A percentile compares a stretch with the other conserved stretches of the same genome.
phyloP scores from a whole-genome alignment of 2,113 vertebrate species.

The Notarius lentiginosus region DNA sequence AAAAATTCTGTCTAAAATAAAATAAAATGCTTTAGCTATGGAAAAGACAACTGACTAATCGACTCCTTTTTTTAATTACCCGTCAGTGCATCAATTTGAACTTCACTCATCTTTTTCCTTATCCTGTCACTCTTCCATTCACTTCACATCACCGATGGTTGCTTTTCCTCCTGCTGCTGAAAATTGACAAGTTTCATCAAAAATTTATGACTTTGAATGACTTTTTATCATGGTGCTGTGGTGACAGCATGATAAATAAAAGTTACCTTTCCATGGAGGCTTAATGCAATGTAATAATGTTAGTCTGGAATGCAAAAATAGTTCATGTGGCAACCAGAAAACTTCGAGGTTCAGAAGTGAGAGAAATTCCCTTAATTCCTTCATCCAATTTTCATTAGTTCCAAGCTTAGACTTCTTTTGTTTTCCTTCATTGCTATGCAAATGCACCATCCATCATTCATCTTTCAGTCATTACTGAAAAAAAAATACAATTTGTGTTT shows the following conservation, averaged over 20 bases:
- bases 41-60: too few species aligned
- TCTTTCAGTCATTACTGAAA: background rate
- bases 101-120: background rate
- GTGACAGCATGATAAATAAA: background rate
- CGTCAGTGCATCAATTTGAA: background rate
- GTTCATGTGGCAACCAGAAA: background rate
- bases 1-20: too few species aligned
- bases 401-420: background rate
- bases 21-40: too few species aligned
- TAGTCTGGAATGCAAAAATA: background rate
- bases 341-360: background rate
- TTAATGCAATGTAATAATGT: background rate
- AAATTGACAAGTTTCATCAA: background rate
- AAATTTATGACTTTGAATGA: background rate
- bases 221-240: background rate
- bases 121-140: background rate
- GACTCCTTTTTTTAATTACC: too few species aligned
- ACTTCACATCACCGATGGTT: background rate
- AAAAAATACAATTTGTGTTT: conserved; percentile 6
- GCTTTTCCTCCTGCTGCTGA: background rate
- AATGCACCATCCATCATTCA: background rate
- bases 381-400: background rate
- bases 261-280: background rate
- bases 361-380: background rate
- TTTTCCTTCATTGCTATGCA: background rate